Evolutionary conservation across 23 tunicate species (phyloP), one percentile per base, ranked within the genome.

Genomic region (Ascidia mentula): DNA sequence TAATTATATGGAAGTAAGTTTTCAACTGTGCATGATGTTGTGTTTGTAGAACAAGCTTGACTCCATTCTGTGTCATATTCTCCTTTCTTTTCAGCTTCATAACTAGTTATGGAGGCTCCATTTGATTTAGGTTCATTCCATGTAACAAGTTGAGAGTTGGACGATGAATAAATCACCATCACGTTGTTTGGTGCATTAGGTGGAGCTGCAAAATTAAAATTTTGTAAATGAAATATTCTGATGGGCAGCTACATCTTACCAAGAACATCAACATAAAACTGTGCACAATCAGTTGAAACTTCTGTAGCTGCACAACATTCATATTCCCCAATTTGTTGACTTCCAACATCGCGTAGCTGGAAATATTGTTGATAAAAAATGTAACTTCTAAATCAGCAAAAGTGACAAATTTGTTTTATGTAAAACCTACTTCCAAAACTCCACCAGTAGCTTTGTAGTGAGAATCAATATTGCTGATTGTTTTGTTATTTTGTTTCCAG

Each of bases 311-410:
- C 92, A 40, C 82, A 79, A 46, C 92, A 87, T 46, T 76, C 17
- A 75, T 87, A 87, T 31, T 32, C 42, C 22, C 92, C 92, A 1
- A 75, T 61, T 37, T 81, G 83, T 0, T 72, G 82, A 26, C 92
- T 73, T 1, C 69, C 39, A 45, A 78, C 82, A 40, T 83, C 75
- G 0, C 30, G 28, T 5, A 86, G 31, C 84, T 73, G 76, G 46
- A 75, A 53, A 53, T 26, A n/a, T n/a, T n/a, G n/a, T n/a, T n/a
- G n/a, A n/a, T n/a, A n/a, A n/a, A n/a, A n/a, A n/a, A n/a, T n/a
- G n/a, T n/a, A n/a, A n/a, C n/a, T n/a, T n/a, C n/a, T n/a, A n/a
- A n/a, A n/a, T n/a, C n/a, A n/a, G n/a, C n/a, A n/a, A n/a, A n/a
- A n/a, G n/a, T n/a, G n/a, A n/a, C n/a, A n/a, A n/a, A n/a, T n/a